Conservation (phyloP, 30 jellyfish, hydroid and myxozoan genomes). For the Catostylus mosaicus region DNA sequence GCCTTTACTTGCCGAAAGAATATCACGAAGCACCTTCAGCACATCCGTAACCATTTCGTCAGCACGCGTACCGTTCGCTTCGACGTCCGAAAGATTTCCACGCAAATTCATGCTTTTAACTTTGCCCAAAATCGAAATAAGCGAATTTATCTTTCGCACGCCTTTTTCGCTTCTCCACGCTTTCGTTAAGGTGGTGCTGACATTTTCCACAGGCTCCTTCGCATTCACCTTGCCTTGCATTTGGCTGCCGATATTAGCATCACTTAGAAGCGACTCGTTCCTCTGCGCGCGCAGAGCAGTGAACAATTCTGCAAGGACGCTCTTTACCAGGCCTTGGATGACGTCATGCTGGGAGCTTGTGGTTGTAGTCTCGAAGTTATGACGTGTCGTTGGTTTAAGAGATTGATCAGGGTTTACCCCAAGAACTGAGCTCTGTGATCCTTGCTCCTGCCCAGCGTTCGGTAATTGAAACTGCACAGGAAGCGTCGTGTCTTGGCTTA, state of each 20-base stretch:
- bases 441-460: conserved; percentile 19
- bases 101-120: conserved; percentile 9
- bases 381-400: conserved; percentile 62
- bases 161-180: conserved; percentile 89
- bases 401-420: conserved; percentile 32
- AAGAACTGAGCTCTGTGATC: conserved; percentile 20
- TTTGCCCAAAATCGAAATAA: conserved; percentile 63
- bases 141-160: conserved; percentile 75
- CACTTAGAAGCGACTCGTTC: conserved; percentile 26
- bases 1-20: conserved; percentile 73
- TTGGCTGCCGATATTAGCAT: conserved; percentile 1
- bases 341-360: conserved; percentile 64
- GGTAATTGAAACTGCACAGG: neutral
- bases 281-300: conserved; percentile 75
- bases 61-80: conserved; percentile 41
- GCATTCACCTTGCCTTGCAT: conserved; percentile 12
- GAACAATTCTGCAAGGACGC: conserved; percentile 82
- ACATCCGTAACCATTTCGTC: conserved; percentile 94
- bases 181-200: conserved; percentile 62
- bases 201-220: conserved; percentile 59
- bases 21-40: conserved; percentile 87
- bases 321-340: conserved; percentile 86
- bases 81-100: conserved; percentile 19
- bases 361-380: conserved; percentile 46
- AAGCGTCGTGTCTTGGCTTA: neutral